Evolutionary conservation across 2,888 invertebrate genomes (phyloP).

Genomic region (Agonum fuliginosum): DNA sequence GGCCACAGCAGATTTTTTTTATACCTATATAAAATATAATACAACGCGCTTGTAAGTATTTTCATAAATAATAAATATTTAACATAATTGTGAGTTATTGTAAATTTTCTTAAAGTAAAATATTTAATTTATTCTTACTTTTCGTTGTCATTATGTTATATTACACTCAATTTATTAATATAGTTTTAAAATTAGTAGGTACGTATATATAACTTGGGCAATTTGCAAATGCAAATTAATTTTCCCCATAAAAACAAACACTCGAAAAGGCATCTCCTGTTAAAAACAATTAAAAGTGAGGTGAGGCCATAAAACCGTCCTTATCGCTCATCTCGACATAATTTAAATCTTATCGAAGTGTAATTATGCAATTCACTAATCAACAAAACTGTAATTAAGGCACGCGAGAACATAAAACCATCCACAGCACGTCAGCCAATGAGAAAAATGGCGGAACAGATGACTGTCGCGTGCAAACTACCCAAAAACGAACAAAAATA

Average conservation of each 20-base stretch:
- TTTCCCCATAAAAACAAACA: background rate
- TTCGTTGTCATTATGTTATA: no score
- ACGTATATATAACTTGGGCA: background rate
- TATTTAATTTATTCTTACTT: no score
- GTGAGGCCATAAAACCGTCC: slow-evolving; percentile 29
- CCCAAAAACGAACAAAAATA: slow-evolving; percentile 4
- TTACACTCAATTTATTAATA: no score
- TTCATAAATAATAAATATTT: no score
- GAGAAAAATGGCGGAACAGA: background rate
- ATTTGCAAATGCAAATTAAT: background rate
- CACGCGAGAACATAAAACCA: slow-evolving; percentile 31
- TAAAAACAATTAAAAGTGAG: slow-evolving; percentile 47
- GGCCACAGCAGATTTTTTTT: no score
- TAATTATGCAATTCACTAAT: slow-evolving; percentile 58
- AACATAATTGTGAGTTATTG: no score
- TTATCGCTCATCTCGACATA: slow-evolving; percentile 41
- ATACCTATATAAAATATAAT: no score
- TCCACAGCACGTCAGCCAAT: slow-evolving; percentile 4
- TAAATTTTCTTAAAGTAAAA: no score
- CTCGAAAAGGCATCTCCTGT: background rate
- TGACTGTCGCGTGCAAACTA: slow-evolving; percentile 18
- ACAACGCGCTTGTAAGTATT: no score
- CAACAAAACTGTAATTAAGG: slow-evolving; percentile 50
- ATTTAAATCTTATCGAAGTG: slow-evolving; percentile 57
- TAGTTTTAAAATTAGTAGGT: no score